Evolutionary conservation across 1,140 invertebrate genomes (phyloP), one percentile per base, ranked within the genome.

Genomic region (Brachionus plicatilis): DNA sequence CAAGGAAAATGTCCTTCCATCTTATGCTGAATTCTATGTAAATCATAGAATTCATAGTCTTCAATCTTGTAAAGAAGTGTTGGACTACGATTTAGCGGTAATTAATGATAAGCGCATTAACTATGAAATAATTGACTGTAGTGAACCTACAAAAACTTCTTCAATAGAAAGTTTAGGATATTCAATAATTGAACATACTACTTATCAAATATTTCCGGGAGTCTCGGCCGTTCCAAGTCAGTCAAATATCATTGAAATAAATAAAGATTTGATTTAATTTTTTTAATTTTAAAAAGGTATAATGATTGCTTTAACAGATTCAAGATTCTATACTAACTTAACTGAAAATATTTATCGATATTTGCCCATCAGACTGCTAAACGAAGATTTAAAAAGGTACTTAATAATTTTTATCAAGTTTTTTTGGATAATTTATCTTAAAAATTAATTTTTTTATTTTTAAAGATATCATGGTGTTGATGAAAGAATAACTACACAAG

Each of bases 21-120:
- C 88, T n/a, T 85, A 87, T 4, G 92, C 91, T 11, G 88, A 85
- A 60, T 92, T 91, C 24, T 86, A 89, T 24, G 88, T 92, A 3
- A 92, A 92, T 86, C 91, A 92, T 85, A 88, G 92, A 78, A 89
- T 92, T 53, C 91, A 92, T 87, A 91, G 91, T 33, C 87, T 89
- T 14, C 89, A 92, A 87, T 89, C 89, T 41, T 85, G 91, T 7
- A 85, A 89, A 85, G 88, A 92, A 85, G 91, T 90, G 83, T 84
- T 92, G 45, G 88, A 90, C 47, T 89, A 89, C 88, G 91, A 92
- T 85, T 86, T 86, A 20, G 84, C 87, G 41, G 84, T 91, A 3
- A 90, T 92, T 20, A 88, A 88, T 85, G 91, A 92, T 87, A 88
- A 88, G 3, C 85, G 89, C 83, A 88, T 92, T 6, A 56, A 90